A percentile compares a stretch with the other conserved stretches of the same genome.
phyloP scores from a whole-genome alignment of 2,113 vertebrate genomes.

The Eonycteris spelaea region DNA sequence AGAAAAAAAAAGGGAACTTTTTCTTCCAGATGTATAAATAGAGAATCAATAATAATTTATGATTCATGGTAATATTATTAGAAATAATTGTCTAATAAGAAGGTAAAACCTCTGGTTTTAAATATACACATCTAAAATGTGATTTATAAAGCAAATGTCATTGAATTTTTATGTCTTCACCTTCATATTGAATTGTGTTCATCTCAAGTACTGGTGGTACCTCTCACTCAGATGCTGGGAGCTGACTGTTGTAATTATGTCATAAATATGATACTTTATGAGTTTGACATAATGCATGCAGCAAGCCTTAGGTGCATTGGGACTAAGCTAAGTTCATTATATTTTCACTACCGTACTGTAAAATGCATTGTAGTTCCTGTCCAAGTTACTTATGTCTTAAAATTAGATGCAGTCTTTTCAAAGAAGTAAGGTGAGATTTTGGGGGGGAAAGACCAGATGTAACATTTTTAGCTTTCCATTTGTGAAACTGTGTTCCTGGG shows the following conservation, averaged over 20 bases:
- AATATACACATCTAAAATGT: not conserved
- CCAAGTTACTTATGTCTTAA: conserved; percentile 57
- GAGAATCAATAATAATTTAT: not conserved
- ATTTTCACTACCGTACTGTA: conserved; percentile 44
- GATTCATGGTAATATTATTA: not conserved
- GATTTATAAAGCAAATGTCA: not conserved
- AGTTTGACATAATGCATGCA: conserved; percentile 5
- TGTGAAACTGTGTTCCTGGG: not conserved
- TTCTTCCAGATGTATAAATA: not conserved
- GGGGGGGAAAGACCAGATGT: not conserved
- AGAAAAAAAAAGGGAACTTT: not conserved
- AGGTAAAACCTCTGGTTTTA: not conserved
- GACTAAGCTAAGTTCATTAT: conserved; percentile 49
- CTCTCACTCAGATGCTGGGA: not conserved
- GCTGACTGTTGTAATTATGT: not conserved
- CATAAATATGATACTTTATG: conserved; percentile 19
- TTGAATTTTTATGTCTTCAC: not conserved
- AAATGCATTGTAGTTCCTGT: conserved; percentile 56
- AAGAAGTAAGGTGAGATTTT: conserved; percentile 53
- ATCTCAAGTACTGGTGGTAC: not conserved
- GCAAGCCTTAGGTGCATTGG: conserved; percentile 13
- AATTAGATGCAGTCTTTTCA: conserved; percentile 54
- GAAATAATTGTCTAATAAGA: conserved; percentile 6
- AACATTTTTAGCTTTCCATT: conserved; percentile 54
- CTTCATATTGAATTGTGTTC: not conserved